These are phyloP conservation scores for Ischnura elegans DNA, from an alignment of 2,888 invertebrate species.

Conservation along the genomic window DNA sequence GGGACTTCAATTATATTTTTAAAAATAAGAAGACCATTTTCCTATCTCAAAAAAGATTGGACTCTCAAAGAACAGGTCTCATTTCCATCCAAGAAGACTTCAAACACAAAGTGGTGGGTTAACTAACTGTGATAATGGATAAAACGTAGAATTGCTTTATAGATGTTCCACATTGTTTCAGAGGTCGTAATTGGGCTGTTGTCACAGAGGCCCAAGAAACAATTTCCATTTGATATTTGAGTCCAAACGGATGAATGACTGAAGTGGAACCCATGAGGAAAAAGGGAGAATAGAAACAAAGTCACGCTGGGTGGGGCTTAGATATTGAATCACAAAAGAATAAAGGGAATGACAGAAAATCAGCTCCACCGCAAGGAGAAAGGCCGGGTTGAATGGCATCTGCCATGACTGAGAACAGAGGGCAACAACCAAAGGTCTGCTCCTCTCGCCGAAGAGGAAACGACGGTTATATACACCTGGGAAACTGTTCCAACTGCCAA, in stretches of 20 bases:
- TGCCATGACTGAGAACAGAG: not conserved
- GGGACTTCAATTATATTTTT: no score
- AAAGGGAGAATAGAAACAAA: not conserved
- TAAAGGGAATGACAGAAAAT: not conserved
- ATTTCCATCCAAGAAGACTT: no score
- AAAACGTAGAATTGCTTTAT: no score
- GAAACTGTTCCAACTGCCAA: not conserved
- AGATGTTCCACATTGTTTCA: not conserved
- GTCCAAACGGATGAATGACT: not conserved
- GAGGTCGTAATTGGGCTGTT: not conserved
- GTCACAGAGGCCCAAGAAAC: not conserved
- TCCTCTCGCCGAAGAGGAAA: not conserved
- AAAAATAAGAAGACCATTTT: no score
- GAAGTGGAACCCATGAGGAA: not conserved
- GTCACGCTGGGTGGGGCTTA: not conserved
- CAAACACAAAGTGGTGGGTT: no score
- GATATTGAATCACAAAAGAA: not conserved
- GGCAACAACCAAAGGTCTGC: not conserved
- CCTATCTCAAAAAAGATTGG: no score
- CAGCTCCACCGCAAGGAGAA: not conserved
- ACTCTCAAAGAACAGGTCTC: no score
- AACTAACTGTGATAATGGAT: no score
- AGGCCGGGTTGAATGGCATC: not conserved
- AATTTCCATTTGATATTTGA: not conserved
- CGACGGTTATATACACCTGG: not conserved